Evolutionary conservation across 2,797 vertebrate genomes (phyloP).

Genomic region (Choloepus didactylus): DNA sequence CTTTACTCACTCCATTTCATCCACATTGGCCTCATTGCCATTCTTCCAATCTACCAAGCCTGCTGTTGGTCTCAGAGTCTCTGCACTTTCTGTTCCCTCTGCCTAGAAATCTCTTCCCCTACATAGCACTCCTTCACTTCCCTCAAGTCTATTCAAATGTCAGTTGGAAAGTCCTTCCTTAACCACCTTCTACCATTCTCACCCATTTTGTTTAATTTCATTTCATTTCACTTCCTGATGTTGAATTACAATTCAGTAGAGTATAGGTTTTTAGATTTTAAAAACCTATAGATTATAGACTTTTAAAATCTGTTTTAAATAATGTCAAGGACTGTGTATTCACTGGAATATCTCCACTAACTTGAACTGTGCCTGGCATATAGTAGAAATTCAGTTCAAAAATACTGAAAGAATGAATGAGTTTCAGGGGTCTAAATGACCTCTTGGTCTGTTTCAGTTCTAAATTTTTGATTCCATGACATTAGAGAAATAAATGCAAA

Average conservation of each 20-base stretch:
- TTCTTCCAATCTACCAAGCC: not conserved
- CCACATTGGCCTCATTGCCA: not conserved
- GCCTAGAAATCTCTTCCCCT: not conserved
- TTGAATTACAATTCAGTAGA: not conserved
- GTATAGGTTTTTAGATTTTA: not conserved
- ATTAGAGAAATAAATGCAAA: not conserved
- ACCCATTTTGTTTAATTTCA: constrained; percentile 29
- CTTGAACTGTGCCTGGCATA: not conserved
- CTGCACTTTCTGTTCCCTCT: not conserved
- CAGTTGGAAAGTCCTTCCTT: not conserved
- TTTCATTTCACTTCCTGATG: not conserved
- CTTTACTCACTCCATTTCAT: not conserved
- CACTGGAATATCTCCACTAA: not conserved
- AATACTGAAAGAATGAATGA: not conserved
- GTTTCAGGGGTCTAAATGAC: not conserved
- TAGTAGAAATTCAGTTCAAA: not conserved
- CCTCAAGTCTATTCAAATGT: not conserved
- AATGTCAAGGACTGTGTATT: not conserved
- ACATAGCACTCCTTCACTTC: not conserved
- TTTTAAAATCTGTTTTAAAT: not conserved
- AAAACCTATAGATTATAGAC: no score
- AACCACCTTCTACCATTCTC: not conserved
- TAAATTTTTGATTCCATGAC: not conserved
- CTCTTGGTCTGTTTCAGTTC: not conserved
- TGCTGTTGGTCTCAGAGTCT: not conserved